These are phyloP conservation scores for Linyphia triangularis DNA, from an alignment of 2,888 invertebrate species.

Conservation along the genomic window DNA sequence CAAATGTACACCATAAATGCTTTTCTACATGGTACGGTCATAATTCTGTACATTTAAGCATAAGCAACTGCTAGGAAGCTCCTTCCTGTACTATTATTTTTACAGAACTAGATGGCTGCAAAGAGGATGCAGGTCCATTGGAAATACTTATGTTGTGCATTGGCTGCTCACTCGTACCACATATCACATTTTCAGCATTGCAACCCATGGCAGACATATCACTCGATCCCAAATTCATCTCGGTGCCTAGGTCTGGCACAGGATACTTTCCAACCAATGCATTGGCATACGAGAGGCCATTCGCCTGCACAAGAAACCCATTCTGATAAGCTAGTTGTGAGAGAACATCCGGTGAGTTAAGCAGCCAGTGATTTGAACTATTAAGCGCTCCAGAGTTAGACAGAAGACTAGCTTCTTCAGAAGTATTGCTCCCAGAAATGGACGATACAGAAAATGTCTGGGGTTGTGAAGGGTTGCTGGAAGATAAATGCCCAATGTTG, in stretches of 20 bases:
- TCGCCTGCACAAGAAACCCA: constrained; percentile 69
- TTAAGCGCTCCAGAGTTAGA: constrained; percentile 61
- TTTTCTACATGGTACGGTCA: constrained; percentile 68
- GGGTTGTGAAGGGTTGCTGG: constrained; percentile 30
- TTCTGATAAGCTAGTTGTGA: constrained; percentile 72
- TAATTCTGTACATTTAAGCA: constrained; percentile 58
- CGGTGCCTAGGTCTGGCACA: constrained; percentile 46
- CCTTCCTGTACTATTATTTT: constrained; percentile 75
- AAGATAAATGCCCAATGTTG: constrained; percentile 64
- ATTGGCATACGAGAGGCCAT: constrained; percentile 36
- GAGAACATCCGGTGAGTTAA: constrained; percentile 69
- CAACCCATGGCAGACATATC: constrained; percentile 37
- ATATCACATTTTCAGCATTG: constrained; percentile 66
- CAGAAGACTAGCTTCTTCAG: constrained; percentile 53
- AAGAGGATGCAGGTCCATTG: constrained; percentile 65
- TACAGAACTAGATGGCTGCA: constrained; percentile 72
- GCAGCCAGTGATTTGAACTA: constrained; percentile 70
- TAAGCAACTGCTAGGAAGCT: constrained; percentile 75
- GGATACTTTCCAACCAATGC: constrained; percentile 65
- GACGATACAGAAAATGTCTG: constrained; percentile 40
- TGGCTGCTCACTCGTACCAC: constrained; percentile 66
- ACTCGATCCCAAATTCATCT: constrained; percentile 48
- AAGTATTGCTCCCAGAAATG: constrained; percentile 41
- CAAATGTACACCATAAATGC: constrained; percentile 73
- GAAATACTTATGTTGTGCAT: constrained; percentile 69